Conservation (phyloP, 2,797 vertebrate species). For the Rousettus madagascariensis region DNA sequence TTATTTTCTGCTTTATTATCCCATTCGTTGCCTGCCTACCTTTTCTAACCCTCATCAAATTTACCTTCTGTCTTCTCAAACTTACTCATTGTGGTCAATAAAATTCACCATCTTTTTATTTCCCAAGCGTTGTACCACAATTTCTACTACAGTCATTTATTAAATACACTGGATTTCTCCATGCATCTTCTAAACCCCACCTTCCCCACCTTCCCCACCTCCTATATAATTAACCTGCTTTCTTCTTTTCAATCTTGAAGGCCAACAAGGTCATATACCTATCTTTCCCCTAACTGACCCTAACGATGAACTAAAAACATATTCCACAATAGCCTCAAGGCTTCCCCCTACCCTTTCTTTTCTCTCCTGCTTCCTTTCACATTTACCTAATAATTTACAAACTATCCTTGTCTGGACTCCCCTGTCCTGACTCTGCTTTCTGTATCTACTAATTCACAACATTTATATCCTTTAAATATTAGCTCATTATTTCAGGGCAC, state of each 20-base stretch:
- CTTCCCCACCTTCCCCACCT: not conserved
- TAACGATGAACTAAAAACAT: slow-evolving; percentile 1
- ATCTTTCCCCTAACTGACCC: not conserved
- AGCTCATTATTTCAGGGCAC: slow-evolving; percentile 19
- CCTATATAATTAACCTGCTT: not conserved
- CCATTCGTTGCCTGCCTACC: slow-evolving; percentile 15
- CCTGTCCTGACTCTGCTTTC: not conserved
- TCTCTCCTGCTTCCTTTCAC: not conserved
- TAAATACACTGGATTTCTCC: not conserved
- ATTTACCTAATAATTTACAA: slow-evolving; percentile 23
- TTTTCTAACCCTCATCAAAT: not conserved
- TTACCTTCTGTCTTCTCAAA: not conserved
- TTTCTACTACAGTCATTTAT: not conserved
- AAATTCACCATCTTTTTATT: not conserved
- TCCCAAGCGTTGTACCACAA: not conserved
- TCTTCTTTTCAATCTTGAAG: slow-evolving; percentile 9
- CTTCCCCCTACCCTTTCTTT: not conserved
- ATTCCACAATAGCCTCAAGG: not conserved
- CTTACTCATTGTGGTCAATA: not conserved
- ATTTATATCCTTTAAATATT: slow-evolving; percentile 21
- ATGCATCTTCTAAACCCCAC: not conserved
- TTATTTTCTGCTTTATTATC: slow-evolving; percentile 5
- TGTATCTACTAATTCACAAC: not conserved
- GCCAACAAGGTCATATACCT: not conserved
- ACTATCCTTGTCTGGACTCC: not conserved